These are phyloP conservation scores for Empis livida DNA, from an alignment of 2,888 invertebrate species.

Conservation along the genomic window DNA sequence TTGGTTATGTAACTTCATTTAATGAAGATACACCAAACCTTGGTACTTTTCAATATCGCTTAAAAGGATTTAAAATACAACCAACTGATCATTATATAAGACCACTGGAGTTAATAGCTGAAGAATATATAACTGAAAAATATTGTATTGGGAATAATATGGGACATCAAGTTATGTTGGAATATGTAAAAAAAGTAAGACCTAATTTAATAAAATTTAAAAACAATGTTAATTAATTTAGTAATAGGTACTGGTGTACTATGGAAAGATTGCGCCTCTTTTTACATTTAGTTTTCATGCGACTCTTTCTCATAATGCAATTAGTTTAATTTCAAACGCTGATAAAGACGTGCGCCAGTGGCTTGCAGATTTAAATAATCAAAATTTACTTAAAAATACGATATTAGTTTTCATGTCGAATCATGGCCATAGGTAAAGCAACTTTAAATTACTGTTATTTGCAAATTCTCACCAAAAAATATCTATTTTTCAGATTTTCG, in stretches of 20 bases:
- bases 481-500: no score
- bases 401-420: conserved; percentile 81
- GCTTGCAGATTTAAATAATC: conserved; percentile 46
- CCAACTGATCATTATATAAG: conserved; percentile 89
- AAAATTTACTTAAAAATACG: conserved; percentile 60
- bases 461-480: no score
- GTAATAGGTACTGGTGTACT: conserved; percentile 44
- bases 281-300: conserved; percentile 82
- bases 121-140: conserved; percentile 38
- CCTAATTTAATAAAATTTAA: no score
- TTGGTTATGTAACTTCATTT: conserved; percentile 66
- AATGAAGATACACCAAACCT: conserved; percentile 74
- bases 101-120: conserved; percentile 58
- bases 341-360: conserved; percentile 60
- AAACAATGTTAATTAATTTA: no score
- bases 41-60: conserved; percentile 81
- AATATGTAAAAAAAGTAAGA: conserved; percentile 51
- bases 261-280: conserved; percentile 50
- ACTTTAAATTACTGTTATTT: no score
- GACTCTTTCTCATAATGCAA: conserved; percentile 77
- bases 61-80: conserved; percentile 73
- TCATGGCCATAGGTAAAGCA: conserved; percentile 62
- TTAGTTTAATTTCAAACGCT: conserved; percentile 61
- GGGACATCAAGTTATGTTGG: conserved; percentile 52
- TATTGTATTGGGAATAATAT: conserved; percentile 61